Base-by-base conservation (phyloP, 2,888 invertebrate genomes). In the Dione vanillae region DNA sequence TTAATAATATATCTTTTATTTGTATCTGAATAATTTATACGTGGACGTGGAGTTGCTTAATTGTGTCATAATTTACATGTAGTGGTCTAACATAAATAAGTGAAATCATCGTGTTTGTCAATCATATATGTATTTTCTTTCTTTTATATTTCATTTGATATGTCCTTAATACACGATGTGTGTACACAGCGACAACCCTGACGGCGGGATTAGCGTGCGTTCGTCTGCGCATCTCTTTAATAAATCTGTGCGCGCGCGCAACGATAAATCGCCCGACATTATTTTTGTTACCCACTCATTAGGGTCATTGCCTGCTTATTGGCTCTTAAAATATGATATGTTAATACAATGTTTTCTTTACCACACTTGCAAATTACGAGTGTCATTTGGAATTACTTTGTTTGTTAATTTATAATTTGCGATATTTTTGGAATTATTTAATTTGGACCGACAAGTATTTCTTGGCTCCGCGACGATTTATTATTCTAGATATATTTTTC, bases 241-340 rank as follows among this genome's bases (percentile, higher is more conserved):
- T 92, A 93, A 93, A 92, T 93, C 91, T 85, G 86, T 87, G 88
- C 88, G 88, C 90, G 86, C 85, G 89, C 91, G 89, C 91, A 85
- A 79, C 89, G 84, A 92, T 92, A 92, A 91, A 92, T 92, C 89
- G 90, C 85, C 82, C 81, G 81, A 85, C 90, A 92, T 92, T 92
- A 92, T 92, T 92, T 92, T 91, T 91, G 91, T 92, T 91, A 85
- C 88, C 87, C 86, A 85, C 92, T 91, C 92, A 91, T 92, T 92
- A 91, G 89, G 92, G 93, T 92, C 92, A 90, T 92, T 92, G 92
- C 82, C 92, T 90, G 89, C 88, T 86, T 86, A 91, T 89, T 91
- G 91, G 87, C 90, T 92, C 91, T 81, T 89, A 85, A 89, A 85
- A 87, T 91, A 90, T 85, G 85, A 88, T 79, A 82, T 81, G 81